phyloP scores from a whole-genome alignment of 2,888 invertebrate species.

The Andricus quercusramuli region DNA sequence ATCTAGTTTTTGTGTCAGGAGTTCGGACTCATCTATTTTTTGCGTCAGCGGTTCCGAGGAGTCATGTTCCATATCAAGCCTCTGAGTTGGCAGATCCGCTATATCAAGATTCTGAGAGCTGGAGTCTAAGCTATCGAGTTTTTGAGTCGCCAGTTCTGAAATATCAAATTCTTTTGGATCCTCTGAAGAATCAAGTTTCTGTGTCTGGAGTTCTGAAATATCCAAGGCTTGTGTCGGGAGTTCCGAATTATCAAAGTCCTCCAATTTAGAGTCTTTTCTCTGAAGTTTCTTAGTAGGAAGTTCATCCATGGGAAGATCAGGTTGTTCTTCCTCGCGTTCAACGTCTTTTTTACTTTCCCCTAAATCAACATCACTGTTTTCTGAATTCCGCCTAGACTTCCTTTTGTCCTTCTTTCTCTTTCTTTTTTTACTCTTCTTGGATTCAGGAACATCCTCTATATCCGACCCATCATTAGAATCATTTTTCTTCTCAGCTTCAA shows the following conservation, averaged over 20 bases:
- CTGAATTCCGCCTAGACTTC: background rate
- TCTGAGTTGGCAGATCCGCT: background rate
- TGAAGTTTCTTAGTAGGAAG: background rate
- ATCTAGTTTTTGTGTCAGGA: constrained; percentile 8
- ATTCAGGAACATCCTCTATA: constrained; percentile 6
- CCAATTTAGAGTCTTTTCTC: background rate
- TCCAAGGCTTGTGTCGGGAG: background rate
- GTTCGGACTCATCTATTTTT: background rate
- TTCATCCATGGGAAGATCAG: background rate
- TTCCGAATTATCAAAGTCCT: background rate
- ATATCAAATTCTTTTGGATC: background rate
- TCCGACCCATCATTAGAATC: constrained; percentile 45
- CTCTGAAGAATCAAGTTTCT: background rate
- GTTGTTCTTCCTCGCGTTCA: background rate
- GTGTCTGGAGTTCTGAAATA: background rate
- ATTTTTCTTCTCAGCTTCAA: constrained; percentile 48
- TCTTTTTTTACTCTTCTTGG: constrained; percentile 45
- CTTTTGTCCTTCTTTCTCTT: constrained; percentile 24
- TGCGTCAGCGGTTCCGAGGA: background rate
- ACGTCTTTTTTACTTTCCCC: background rate
- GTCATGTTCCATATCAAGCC: background rate
- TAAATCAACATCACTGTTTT: background rate
- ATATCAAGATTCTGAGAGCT: background rate
- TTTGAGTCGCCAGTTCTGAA: background rate
- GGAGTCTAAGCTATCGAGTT: background rate